Evolutionary conservation across 1,140 invertebrate species (phyloP), one percentile per base, ranked within the genome.

Genomic region (Ditylenchus dipsaci): DNA sequence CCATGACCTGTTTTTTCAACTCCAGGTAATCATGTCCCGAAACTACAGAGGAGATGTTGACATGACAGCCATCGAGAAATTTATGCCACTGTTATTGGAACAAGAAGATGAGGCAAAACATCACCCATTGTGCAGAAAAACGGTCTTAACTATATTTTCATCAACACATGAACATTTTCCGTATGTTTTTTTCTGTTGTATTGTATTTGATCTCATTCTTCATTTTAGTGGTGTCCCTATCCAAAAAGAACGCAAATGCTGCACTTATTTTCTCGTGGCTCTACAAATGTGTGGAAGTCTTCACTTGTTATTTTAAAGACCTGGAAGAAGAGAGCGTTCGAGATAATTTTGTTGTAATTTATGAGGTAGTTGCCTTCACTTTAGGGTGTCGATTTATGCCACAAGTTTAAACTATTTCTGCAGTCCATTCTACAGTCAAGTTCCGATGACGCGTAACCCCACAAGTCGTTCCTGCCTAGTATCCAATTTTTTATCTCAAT

Each of bases 291-390:
- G 93, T 95, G 11, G 90, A 95, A 80, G 81, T 97, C 1, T 97
- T 99, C 89, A 89, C 90, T 47, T 94, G 97, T 81, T 99, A 98
- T 83, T 98, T 98, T 80, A 98, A 98, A 86, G 96, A 98, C 84
- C 84, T 98, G 7, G 95, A 99, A 86, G 96, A 99, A 83, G 96
- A 99, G 83, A 96, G 93, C 83, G 97, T 99, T 81, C 85, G 95
- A 47, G 96, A 99, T 83, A 99, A 99, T 85, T 99, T 99, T 87
- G 96, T 99, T 0, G 91, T 99, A 15, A 95, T 98, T 73, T 99
- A 99, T 82, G 96, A 99, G 84, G 84, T 99, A n/a, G n/a, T n/a
- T n/a, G n/a, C n/a, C n/a, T n/a, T n/a, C n/a, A n/a, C n/a, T n/a
- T n/a, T n/a, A n/a, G n/a, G n/a, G n/a, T n/a, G n/a, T n/a, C n/a